Base-by-base conservation (phyloP, 1,140 invertebrate genomes). In the Zaprionus inermis region DNA sequence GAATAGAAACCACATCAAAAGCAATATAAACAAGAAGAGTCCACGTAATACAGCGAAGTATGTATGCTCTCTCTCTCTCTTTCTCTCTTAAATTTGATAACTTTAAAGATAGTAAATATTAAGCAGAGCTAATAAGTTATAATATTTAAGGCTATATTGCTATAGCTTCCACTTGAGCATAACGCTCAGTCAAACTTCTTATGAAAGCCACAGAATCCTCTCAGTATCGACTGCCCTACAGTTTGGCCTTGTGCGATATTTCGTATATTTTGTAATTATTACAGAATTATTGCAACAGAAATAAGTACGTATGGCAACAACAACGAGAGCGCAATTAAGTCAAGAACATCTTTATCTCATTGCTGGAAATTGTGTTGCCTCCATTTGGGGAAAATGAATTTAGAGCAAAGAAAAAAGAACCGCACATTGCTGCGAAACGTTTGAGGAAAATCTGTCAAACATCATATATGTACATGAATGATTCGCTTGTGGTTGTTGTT, bases 231-330 rank as follows among this genome's bases (percentile, higher is more conserved):
- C 63, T 34, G 61, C 72, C 61, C 79, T 76, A 74, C 79, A 79
- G 72, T 82, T 79, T 41, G 77, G 84, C 83, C 80, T 88, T 89
- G 84, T 88, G 76, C 83, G 66, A 75, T 73, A 89, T 88, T 83
- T 71, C 52, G 76, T 89, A 89, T 88, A 89, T 78, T 83, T 79
- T 82, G 80, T 88, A 88, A 88, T 88, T 89, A 83, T 89, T n/a
- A n/a, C n/a, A 84, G 77, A 80, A 82, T 72, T 60, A 64, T 59
- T 68, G 67, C 58, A 78, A 71, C 78, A 68, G 64, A 61, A 75
- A 76, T 49, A 59, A 59, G n/a, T 16, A 68, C 18, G 20, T 51
- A 57, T 6, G 16, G 2, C 38, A 41, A 3, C 2, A 16, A 7
- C 38, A 41, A 44, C 38, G 38, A 44, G 38, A 44, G 38, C 38